Percentiles rank a stretch among this genome's conserved stretches.
These are phyloP conservation scores for Ptychobarbus kaznakovi DNA, from an alignment of 2,797 vertebrate genomes.

Conservation along the genomic window DNA sequence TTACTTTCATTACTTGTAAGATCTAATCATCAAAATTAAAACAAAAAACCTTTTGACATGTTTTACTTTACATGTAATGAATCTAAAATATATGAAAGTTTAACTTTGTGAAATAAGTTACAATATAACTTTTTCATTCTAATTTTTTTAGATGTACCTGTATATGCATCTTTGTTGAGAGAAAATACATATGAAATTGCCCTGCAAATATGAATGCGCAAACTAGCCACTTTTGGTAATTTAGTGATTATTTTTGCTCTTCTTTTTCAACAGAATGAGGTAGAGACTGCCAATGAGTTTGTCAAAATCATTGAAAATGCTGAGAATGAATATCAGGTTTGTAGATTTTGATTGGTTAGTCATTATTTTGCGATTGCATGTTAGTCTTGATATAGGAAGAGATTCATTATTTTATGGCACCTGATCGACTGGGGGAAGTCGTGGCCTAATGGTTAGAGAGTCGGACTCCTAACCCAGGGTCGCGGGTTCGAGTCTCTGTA, in stretches of 20 bases:
- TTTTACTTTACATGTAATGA: too few relatives aligned
- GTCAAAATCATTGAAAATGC: conserved; percentile 93
- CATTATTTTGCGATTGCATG: not conserved
- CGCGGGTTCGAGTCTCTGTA: too few relatives aligned
- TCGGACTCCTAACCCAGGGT: too few relatives aligned
- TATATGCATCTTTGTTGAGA: not conserved
- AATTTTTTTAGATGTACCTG: too few relatives aligned
- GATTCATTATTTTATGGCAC: not conserved
- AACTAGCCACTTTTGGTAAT: not conserved
- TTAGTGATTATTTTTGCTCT: not conserved
- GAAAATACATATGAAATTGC: not conserved
- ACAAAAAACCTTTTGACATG: too few relatives aligned
- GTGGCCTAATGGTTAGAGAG: too few relatives aligned
- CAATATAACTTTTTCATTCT: too few relatives aligned
- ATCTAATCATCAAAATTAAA: too few relatives aligned
- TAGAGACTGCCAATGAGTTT: conserved; percentile 92
- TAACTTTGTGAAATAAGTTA: too few relatives aligned
- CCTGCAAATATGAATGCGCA: not conserved
- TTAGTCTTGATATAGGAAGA: not conserved
- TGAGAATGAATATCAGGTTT: conserved; percentile 95
- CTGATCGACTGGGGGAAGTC: not conserved
- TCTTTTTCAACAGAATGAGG: conserved; percentile 82
- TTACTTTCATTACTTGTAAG: too few relatives aligned
- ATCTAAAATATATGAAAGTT: too few relatives aligned
- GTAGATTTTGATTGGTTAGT: not conserved